phyloP scores from a whole-genome alignment of 1,140 invertebrate genomes.

The Octopus bimaculoides region DNA sequence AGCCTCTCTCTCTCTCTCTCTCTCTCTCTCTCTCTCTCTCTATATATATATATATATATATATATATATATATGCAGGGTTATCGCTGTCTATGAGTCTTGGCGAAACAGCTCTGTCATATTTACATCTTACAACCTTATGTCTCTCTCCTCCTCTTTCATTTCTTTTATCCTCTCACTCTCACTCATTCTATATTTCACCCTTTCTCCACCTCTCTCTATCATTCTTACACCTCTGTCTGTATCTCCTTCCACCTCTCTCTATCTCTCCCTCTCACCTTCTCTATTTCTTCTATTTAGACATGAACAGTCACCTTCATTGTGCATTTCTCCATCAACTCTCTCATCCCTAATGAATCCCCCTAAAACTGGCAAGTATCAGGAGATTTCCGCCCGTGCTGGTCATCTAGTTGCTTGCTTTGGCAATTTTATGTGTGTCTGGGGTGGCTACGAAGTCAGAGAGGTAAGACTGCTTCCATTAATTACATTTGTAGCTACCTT shows the following conservation, averaged over 20 bases:
- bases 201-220: neutral
- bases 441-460: slow-evolving; percentile 12
- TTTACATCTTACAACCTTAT: neutral
- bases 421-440: slow-evolving; percentile 11
- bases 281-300: neutral
- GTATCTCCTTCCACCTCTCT: neutral
- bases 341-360: neutral
- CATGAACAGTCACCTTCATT: neutral
- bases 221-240: neutral
- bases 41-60: too few species aligned
- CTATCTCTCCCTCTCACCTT: neutral
- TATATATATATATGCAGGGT: too few species aligned
- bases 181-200: neutral
- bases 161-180: neutral
- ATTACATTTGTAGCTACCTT: too few species aligned
- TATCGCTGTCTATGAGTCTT: too few species aligned
- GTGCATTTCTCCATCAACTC: neutral
- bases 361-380: slow-evolving; percentile 1
- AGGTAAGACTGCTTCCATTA: neutral
- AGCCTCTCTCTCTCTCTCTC: neutral
- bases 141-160: neutral
- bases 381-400: neutral
- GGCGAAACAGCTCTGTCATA: too few species aligned
- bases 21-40: neutral
- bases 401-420: neutral